These are phyloP conservation scores for Anastrepha ludens DNA, from an alignment of 1,140 invertebrate species.

Conservation along the genomic window DNA sequence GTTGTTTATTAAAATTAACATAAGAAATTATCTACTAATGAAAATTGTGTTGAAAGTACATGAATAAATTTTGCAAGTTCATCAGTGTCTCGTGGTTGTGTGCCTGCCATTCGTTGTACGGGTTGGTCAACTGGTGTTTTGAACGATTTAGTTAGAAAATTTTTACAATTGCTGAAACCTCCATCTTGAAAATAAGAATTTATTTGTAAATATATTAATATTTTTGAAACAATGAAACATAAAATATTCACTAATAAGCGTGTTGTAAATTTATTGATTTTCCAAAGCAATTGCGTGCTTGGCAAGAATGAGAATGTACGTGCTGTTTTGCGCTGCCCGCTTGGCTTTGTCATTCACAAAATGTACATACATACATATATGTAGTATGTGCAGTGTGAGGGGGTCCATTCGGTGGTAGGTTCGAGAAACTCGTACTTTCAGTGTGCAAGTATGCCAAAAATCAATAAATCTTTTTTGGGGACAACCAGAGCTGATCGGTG, in stretches of 20 bases:
- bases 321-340: background rate
- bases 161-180: background rate
- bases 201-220: background rate
- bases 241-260: background rate
- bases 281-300: background rate
- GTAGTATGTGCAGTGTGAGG: background rate
- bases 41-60: slow-evolving; percentile 22
- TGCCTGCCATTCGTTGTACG: background rate
- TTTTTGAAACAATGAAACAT: background rate
- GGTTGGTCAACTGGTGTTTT: slow-evolving; percentile 14
- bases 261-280: slow-evolving; percentile 12
- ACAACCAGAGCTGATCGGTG: slow-evolving; percentile 25
- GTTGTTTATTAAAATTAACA: background rate
- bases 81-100: slow-evolving; percentile 46
- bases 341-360: background rate
- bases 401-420: slow-evolving; percentile 1
- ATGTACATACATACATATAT: background rate
- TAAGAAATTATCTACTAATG: background rate
- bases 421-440: slow-evolving; percentile 26
- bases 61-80: slow-evolving; percentile 27
- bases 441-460: slow-evolving; percentile 15
- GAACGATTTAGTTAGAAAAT: background rate
- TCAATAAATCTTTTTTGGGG: slow-evolving; percentile 23
- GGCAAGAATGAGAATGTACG: background rate
- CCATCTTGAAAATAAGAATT: background rate